Conservation (phyloP, 2,113 vertebrate genomes). For the Muntiacus muntjak region DNA sequence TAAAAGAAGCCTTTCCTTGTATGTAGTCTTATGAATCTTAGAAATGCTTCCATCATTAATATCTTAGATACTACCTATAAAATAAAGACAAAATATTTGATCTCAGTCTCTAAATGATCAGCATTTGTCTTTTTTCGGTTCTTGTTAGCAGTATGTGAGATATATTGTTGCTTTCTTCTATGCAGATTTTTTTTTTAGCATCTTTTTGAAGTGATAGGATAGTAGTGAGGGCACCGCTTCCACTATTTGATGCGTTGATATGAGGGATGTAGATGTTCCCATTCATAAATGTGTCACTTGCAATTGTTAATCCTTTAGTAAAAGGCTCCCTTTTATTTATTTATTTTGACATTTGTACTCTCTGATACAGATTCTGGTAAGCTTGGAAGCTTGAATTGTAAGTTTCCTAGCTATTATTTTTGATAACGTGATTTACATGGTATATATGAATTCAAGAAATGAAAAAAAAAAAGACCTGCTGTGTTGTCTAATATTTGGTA, state of each 20-base stretch:
- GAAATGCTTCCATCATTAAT: not conserved
- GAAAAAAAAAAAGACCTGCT: not conserved
- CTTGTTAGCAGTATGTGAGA: not conserved
- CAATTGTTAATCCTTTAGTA: not conserved
- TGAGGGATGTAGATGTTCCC: not conserved
- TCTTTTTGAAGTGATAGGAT: not conserved
- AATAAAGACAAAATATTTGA: not conserved
- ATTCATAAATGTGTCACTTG: not conserved
- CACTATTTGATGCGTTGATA: not conserved
- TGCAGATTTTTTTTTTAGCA: not conserved
- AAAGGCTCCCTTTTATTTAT: not conserved
- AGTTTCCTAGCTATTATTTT: not conserved
- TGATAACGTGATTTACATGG: not conserved
- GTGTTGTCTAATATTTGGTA: not conserved
- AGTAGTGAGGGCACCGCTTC: not conserved
- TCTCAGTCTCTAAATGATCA: not conserved
- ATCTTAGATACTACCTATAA: not conserved
- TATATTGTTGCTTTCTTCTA: not conserved
- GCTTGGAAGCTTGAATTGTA: not conserved
- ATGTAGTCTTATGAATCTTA: not conserved
- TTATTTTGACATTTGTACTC: not conserved
- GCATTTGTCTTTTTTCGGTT: not conserved
- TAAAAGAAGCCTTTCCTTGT: not conserved
- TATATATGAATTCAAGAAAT: conserved; percentile 7
- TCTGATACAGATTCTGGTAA: conserved; percentile 5